Percentiles rank a stretch among this genome's conserved stretches.
Conservation (phyloP, 2,113 vertebrate genomes). For the Nerophis ophidion region DNA sequence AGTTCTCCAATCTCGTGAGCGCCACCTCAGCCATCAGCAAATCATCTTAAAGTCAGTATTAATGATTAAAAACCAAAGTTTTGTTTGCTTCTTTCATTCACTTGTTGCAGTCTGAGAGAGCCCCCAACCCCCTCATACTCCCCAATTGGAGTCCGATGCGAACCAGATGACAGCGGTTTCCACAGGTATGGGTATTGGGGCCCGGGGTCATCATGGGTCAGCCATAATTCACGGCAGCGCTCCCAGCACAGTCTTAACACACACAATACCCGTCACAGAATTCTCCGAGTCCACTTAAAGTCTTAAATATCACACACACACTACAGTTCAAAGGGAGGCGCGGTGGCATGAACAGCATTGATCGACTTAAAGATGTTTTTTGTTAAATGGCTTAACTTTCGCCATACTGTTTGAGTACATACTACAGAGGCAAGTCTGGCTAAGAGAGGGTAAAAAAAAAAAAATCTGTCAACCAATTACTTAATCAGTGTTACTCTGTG, state of each 20-base stretch:
- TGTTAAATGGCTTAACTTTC: slow-evolving; percentile 2
- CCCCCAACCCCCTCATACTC: slow-evolving; percentile 28
- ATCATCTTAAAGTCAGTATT: no score
- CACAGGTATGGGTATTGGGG: slow-evolving; percentile 54
- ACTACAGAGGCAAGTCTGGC: slow-evolving; percentile 18
- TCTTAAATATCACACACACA: slow-evolving; percentile 62
- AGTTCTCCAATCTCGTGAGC: no score
- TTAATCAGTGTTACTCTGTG: slow-evolving; percentile 21
- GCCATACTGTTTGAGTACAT: slow-evolving; percentile 14
- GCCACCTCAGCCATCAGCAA: no score
- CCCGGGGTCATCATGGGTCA: slow-evolving; percentile 68
- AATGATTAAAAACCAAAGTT: no score
- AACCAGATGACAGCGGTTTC: slow-evolving; percentile 68
- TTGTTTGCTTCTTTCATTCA: slow-evolving; percentile 7
- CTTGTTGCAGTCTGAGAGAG: slow-evolving; percentile 26
- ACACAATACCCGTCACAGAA: slow-evolving; percentile 40
- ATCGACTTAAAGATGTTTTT: slow-evolving; percentile 42
- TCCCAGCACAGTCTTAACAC: slow-evolving; percentile 48
- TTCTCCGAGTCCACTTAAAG: slow-evolving; percentile 52
- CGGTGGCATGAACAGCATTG: slow-evolving; percentile 44
- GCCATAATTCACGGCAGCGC: slow-evolving; percentile 67
- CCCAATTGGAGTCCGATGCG: slow-evolving; percentile 49
- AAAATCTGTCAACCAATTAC: slow-evolving; percentile 10
- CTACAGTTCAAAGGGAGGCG: slow-evolving; percentile 54
- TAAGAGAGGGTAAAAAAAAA: neutral